These are phyloP conservation scores for Hippocampus comes DNA, from an alignment of 2,113 vertebrate species.

Conservation along the genomic window DNA sequence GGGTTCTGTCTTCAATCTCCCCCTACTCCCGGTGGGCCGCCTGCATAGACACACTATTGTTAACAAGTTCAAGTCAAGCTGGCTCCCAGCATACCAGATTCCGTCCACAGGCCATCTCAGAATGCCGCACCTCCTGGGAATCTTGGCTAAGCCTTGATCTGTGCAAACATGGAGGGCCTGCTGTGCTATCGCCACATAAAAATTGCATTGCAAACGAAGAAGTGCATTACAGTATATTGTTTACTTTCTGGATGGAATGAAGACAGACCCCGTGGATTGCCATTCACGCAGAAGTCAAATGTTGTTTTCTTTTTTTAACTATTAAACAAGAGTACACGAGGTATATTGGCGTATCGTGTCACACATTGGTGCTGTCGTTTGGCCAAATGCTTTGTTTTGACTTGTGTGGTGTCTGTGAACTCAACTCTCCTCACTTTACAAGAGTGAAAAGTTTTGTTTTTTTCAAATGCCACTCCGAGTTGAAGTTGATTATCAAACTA, in stretches of 20 bases:
- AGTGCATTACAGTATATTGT: constrained; percentile 37
- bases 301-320: neutral
- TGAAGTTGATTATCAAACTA: too few species aligned
- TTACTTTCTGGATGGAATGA: constrained; percentile 25
- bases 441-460: too few species aligned
- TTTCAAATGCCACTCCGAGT: too few species aligned
- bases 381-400: neutral
- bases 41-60: constrained; percentile 53
- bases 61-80: constrained; percentile 43
- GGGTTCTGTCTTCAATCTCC: neutral
- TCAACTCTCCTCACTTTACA: too few species aligned
- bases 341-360: neutral
- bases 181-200: constrained; percentile 39
- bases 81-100: constrained; percentile 51
- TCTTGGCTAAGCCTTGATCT: constrained; percentile 62
- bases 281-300: neutral
- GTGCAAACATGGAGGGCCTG: constrained; percentile 52
- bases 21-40: neutral
- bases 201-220: neutral
- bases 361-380: neutral
- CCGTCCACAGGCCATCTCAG: constrained; percentile 56
- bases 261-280: constrained; percentile 2
- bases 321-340: neutral
- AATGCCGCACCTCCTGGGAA: constrained; percentile 65
- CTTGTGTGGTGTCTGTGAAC: too few species aligned